Conservation (phyloP, 2,113 vertebrate genomes). For the Indri indri region DNA sequence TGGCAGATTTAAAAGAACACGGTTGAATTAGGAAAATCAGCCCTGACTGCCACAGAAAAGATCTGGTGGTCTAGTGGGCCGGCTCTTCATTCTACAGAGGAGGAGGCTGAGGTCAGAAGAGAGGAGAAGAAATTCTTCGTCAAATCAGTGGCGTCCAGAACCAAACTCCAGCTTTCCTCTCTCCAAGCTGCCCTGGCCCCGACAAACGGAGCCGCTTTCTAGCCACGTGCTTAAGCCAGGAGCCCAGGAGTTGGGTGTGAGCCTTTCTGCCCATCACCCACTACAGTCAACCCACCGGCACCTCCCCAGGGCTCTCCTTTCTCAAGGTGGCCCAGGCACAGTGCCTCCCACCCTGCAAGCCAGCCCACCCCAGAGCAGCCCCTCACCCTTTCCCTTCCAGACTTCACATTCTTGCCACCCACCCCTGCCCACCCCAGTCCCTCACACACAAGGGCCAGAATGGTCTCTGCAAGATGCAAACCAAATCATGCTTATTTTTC, state of each 20-base stretch:
- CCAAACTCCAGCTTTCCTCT: background rate
- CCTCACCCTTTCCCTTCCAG: background rate
- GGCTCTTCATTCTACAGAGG: background rate
- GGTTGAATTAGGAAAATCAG: background rate
- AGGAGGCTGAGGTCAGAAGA: background rate
- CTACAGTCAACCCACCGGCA: background rate
- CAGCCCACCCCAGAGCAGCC: background rate
- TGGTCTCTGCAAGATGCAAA: background rate
- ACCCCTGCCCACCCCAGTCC: background rate
- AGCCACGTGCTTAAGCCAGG: background rate
- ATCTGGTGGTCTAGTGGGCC: background rate
- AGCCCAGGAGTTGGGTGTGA: too few species aligned
- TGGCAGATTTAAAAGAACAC: background rate
- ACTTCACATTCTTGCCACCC: background rate
- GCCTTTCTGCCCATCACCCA: background rate
- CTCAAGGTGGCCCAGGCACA: background rate
- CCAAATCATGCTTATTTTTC: background rate
- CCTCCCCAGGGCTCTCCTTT: background rate
- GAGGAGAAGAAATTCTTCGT: background rate
- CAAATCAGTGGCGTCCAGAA: background rate
- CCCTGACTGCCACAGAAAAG: background rate
- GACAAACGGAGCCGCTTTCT: background rate
- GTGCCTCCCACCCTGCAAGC: accelerated
- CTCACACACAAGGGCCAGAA: background rate
- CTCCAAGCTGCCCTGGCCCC: background rate